Percentiles rank a stretch among this genome's conserved stretches.
Evolutionary conservation across 2,113 vertebrate species (phyloP).

Genomic region (Potamarius usumacintae): DNA sequence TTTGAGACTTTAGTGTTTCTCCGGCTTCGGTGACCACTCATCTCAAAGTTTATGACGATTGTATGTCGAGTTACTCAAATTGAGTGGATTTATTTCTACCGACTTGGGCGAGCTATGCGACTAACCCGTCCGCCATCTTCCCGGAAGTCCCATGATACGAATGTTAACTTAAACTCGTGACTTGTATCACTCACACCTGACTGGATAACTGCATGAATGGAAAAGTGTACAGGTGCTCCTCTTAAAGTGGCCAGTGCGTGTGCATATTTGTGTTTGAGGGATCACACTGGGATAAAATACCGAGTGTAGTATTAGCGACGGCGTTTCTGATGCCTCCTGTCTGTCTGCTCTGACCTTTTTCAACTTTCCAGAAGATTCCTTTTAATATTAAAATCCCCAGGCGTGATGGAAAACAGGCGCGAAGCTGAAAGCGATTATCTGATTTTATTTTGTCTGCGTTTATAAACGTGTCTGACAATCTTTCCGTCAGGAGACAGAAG

Average conservation of each 20-base stretch:
- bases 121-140: too few species aligned
- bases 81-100: too few species aligned
- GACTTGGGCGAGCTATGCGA: too few species aligned
- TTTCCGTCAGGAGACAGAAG: conserved; percentile 1
- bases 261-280: neutral
- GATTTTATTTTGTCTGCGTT: neutral
- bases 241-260: neutral
- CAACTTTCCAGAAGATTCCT: neutral
- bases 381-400: neutral
- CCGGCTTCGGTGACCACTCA: too few species aligned
- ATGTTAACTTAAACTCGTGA: neutral
- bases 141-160: neutral
- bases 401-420: neutral
- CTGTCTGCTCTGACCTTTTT: neutral
- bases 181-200: too few species aligned
- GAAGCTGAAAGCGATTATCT: neutral
- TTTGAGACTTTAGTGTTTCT: too few species aligned
- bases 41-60: too few species aligned
- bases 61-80: too few species aligned
- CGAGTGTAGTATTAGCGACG: neutral
- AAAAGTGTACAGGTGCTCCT: neutral
- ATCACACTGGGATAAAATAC: neutral
- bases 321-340: neutral
- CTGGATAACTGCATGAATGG: neutral
- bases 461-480: neutral